Conservation (phyloP, 2,113 vertebrate species). For the Pyrgilauda ruficollis region DNA sequence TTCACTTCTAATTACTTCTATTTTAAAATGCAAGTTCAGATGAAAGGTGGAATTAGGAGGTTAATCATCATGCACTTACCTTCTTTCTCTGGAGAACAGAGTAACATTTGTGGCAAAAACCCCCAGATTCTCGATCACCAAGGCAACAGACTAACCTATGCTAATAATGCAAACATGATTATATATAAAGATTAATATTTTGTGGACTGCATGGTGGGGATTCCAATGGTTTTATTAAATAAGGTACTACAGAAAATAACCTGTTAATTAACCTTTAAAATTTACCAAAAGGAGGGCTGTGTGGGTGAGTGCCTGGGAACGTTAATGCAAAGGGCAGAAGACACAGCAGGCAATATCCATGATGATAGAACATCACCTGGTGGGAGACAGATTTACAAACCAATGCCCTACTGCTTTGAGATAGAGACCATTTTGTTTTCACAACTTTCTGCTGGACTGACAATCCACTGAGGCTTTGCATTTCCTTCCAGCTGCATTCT, state of each 20-base stretch:
- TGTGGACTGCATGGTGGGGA: no score
- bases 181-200: neutral
- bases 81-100: neutral
- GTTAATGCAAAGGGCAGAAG: neutral
- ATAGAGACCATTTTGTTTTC: neutral
- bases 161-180: neutral
- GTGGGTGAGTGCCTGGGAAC: accelerated
- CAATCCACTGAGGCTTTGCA: neutral
- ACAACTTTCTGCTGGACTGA: neutral
- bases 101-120: accelerated
- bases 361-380: neutral
- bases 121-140: neutral
- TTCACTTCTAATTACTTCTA: neutral
- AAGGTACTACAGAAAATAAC: neutral
- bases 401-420: neutral
- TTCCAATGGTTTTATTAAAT: neutral
- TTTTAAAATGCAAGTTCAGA: neutral
- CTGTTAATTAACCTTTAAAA: neutral
- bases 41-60: neutral
- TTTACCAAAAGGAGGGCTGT: neutral
- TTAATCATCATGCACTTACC: neutral
- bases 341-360: neutral
- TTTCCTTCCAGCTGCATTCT: neutral
- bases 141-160: neutral
- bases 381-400: neutral